These are phyloP conservation scores for Enteromius fasciolatus DNA, from an alignment of 2,797 vertebrate genomes.

Conservation along the genomic window DNA sequence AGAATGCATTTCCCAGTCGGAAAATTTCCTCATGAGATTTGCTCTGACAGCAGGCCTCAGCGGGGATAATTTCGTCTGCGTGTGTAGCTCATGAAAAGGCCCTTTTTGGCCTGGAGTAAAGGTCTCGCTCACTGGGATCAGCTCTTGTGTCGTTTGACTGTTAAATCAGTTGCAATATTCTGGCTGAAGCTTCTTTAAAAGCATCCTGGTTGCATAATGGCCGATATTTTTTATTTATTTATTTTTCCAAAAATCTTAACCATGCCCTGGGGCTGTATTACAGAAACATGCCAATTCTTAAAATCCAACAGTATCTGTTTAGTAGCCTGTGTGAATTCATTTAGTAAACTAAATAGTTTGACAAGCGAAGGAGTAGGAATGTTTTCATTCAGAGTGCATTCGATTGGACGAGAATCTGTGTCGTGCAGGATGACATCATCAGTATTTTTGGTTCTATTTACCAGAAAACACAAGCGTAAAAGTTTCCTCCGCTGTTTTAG, in stretches of 20 bases:
- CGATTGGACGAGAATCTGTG: neutral
- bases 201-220: slow-evolving; percentile 7
- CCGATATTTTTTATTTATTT: neutral
- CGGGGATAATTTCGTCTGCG: neutral
- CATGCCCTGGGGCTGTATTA: neutral
- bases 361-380: neutral
- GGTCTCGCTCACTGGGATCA: neutral
- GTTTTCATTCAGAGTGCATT: neutral
- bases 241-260: too few relatives aligned
- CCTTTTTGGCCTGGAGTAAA: neutral
- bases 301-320: neutral
- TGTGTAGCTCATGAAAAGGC: neutral
- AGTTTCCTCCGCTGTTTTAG: neutral
- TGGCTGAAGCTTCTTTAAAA: slow-evolving; percentile 7
- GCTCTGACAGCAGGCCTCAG: slow-evolving; percentile 4
- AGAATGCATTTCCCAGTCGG: neutral
- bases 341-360: neutral
- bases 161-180: slow-evolving; percentile 11
- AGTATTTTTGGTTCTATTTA: neutral
- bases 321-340: neutral
- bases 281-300: neutral
- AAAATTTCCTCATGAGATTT: neutral
- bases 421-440: neutral
- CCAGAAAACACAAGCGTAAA: neutral
- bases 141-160: slow-evolving; percentile 5